Base-by-base conservation (phyloP, 2,113 vertebrate species). In the Cygnus atratus region DNA sequence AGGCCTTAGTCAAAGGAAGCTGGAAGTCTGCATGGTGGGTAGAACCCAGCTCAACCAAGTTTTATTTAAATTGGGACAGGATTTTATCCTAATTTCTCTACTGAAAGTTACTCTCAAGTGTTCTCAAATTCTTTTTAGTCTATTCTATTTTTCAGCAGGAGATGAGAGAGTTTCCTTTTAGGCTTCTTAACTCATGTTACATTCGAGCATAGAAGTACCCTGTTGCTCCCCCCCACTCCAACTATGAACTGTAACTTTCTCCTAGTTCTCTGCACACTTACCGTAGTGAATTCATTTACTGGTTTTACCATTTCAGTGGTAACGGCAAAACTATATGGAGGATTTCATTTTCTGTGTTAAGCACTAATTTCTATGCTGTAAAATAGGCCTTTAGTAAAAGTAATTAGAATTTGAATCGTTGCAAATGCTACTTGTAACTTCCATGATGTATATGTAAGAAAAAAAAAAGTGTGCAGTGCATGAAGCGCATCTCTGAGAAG, bases 1-100 rank as follows among this genome's bases (percentile, higher is more conserved):
- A 97, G 96, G 81, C 54, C 92, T 92, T 72, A 95, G 91, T 94
- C 73, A 96, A 96, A 97, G 74, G 43, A 95, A 87, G 84, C 81
- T 95, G 62, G 58, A 92, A 92, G 92, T 95, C 91, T 92, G 84
- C 92, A 92, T 96, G 93, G 87, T 95, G 88, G 71, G 33, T 92
- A 87, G 77, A 96, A 89, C 44, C 33, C 84, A 79, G 66, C 89
- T 93, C 70, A 95, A 95, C 35, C 68, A 62, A 96, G 84, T 82
- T 95, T 84, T 75, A 95, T 84, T 95, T 81, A 93, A 92, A 95
- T 95, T 68, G 43, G 73, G 29, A 74, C 73, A 84, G 58, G 74
- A 88, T 87, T 95, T 93, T 86, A 91, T 93, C 77, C 66, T 82
- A 65, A 93, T 76, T 92, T 95, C 61, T 87, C 57, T 68, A 46